These are phyloP conservation scores for Thymelicus acteon DNA, from an alignment of 2,888 invertebrate genomes.

Conservation along the genomic window DNA sequence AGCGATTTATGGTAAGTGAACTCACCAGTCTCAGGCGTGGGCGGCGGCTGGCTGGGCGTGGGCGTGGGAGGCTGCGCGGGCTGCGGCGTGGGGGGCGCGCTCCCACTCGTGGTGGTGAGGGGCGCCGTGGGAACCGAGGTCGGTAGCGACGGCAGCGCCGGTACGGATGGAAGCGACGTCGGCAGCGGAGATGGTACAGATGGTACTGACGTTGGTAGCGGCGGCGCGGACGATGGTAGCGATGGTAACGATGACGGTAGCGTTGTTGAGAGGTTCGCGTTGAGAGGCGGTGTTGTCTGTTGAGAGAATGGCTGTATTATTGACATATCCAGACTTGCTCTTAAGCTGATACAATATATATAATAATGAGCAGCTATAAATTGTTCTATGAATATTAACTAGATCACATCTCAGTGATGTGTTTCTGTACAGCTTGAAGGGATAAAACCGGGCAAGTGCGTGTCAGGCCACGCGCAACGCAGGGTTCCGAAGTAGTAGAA, in stretches of 20 bases:
- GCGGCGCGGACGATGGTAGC: not conserved
- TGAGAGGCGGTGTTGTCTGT: conserved; percentile 29
- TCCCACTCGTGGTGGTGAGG: conserved; percentile 39
- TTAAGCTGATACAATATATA: too few relatives aligned
- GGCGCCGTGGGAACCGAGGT: conserved; percentile 38
- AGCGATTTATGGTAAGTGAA: conserved; percentile 25
- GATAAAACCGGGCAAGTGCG: too few relatives aligned
- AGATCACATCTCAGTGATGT: too few relatives aligned
- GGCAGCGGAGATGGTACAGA: conserved; percentile 12
- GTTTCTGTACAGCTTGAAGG: too few relatives aligned
- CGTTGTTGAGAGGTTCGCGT: conserved; percentile 5
- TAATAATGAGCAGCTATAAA: too few relatives aligned
- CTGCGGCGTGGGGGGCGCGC: conserved; percentile 66
- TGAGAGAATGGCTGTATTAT: not conserved
- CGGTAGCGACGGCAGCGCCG: conserved; percentile 35
- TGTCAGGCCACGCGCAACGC: too few relatives aligned
- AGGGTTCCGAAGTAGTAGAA: too few relatives aligned
- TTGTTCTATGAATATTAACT: too few relatives aligned
- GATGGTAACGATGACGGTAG: conserved; percentile 4
- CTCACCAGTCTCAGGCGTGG: conserved; percentile 73
- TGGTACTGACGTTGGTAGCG: not conserved
- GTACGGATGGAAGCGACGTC: conserved; percentile 14
- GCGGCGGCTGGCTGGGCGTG: conserved; percentile 65
- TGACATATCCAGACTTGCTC: too few relatives aligned
- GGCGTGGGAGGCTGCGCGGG: conserved; percentile 68